Conservation (phyloP, 2,888 invertebrate species). For the Cryptocephalus primarius region DNA sequence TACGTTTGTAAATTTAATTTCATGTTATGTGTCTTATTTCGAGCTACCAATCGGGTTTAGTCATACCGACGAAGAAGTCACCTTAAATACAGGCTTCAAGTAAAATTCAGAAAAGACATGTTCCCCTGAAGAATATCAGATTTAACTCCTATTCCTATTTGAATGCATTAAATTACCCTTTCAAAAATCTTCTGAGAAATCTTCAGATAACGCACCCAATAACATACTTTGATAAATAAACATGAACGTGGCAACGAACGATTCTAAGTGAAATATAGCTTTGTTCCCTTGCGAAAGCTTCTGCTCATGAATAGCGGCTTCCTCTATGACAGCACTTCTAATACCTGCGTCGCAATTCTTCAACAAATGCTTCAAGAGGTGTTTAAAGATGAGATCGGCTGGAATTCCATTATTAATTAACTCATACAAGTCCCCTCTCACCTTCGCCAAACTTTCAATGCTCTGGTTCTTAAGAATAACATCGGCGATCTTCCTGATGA, state of each 20-base stretch:
- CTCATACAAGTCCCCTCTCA: conserved; percentile 85
- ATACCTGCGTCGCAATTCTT: conserved; percentile 83
- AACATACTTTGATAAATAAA: conserved; percentile 12
- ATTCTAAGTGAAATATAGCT: conserved; percentile 93
- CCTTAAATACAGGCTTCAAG: too few relatives aligned
- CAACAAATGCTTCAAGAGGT: conserved; percentile 71
- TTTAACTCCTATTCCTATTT: too few relatives aligned
- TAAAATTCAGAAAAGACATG: too few relatives aligned
- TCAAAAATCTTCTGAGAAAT: conserved; percentile 4
- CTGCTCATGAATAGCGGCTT: conserved; percentile 88
- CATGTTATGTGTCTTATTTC: too few relatives aligned
- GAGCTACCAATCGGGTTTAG: too few relatives aligned
- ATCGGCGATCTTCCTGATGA: conserved; percentile 75
- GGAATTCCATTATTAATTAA: conserved; percentile 90
- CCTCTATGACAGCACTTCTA: conserved; percentile 72
- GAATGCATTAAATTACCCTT: not conserved
- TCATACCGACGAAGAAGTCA: too few relatives aligned
- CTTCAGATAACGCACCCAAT: conserved; percentile 12
- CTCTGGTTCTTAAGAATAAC: conserved; percentile 55
- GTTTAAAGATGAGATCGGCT: conserved; percentile 81
- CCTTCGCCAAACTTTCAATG: conserved; percentile 71
- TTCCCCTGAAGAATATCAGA: too few relatives aligned
- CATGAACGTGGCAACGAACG: conserved; percentile 96
- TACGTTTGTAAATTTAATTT: too few relatives aligned
- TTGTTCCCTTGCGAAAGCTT: conserved; percentile 87